Base-by-base conservation (phyloP, 2,888 invertebrate genomes). In the Diadegma fenestrale region DNA sequence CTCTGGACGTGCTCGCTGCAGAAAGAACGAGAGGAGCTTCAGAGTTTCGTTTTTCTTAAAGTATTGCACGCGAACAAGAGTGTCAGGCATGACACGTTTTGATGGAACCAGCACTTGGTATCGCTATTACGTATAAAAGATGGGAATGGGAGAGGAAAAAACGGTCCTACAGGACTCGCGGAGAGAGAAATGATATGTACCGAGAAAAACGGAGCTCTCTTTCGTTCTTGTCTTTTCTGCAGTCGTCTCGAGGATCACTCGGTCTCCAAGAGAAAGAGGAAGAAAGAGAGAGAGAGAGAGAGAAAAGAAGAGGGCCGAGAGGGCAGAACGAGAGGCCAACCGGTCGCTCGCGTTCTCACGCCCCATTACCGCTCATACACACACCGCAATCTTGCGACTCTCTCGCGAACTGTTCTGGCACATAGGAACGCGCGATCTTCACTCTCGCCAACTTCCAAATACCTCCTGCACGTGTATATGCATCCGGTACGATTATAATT, bases 301-400 rank as follows among this genome's bases (percentile, higher is more conserved):
- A 54, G 51, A 54, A n/a, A 45, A 43, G 61, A 63, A 79, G 69
- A 80, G 80, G 54, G 89, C 89, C 86, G 89, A 89, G 88, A 88
- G 88, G 89, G 89, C 89, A 88, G 85, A 86, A 86, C 63, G 88
- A 86, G 86, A 88, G 89, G 88, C 87, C 89, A 88, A 89, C 85
- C 88, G 89, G 88, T 88, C 88, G 90, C 90, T 90, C 90, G 89
- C 87, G 89, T 92, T 92, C 92, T 92, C 92, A 92, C 92, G 92
- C 91, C 90, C 90, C 87, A 85, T 76, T 85, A 85, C 82, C 87
- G 87, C 86, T 85, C 85, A 83, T 85, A 85, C 76, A 72, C 80
- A 73, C 73, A 66, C 73, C 73, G 72, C 73, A 22, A 68, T 76
- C 76, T 84, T 82, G 64, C 82, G 84, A 85, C 80, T 86, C 83